Evolutionary conservation across 2,797 vertebrate genomes (phyloP).

Genomic region (Poeciliopsis presidionis): DNA sequence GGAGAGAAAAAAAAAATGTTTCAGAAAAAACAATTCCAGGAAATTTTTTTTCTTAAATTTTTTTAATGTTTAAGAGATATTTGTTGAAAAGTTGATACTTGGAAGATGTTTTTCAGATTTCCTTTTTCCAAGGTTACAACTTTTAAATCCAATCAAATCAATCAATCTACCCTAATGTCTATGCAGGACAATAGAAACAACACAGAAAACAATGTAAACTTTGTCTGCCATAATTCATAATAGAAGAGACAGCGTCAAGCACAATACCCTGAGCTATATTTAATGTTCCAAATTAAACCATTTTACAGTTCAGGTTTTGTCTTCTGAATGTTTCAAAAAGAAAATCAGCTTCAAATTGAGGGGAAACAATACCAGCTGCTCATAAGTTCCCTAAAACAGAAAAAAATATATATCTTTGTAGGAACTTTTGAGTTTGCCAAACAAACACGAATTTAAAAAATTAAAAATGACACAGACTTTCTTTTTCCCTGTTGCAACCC

Average conservation of each 20-base stretch:
- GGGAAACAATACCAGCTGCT: slow-evolving; percentile 20
- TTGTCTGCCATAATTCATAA: neutral
- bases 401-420: neutral
- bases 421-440: neutral
- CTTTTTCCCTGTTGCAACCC: slow-evolving; percentile 6
- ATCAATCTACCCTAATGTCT: too few relatives aligned
- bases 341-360: neutral
- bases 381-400: neutral
- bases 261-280: neutral
- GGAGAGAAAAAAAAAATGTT: neutral
- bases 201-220: too few relatives aligned
- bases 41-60: neutral
- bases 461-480: slow-evolving; percentile 12
- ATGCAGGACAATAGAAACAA: neutral
- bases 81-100: neutral
- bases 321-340: neutral
- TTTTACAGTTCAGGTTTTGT: neutral
- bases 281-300: neutral
- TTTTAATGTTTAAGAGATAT: neutral
- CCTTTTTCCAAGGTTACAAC: neutral
- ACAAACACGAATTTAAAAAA: neutral
- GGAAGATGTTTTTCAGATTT: neutral
- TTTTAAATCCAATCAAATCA: neutral
- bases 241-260: neutral
- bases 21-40: neutral